Evolutionary conservation across 2,888 invertebrate genomes (phyloP), one percentile per base, ranked within the genome.

Genomic region (Drosophila kuntzei): DNA sequence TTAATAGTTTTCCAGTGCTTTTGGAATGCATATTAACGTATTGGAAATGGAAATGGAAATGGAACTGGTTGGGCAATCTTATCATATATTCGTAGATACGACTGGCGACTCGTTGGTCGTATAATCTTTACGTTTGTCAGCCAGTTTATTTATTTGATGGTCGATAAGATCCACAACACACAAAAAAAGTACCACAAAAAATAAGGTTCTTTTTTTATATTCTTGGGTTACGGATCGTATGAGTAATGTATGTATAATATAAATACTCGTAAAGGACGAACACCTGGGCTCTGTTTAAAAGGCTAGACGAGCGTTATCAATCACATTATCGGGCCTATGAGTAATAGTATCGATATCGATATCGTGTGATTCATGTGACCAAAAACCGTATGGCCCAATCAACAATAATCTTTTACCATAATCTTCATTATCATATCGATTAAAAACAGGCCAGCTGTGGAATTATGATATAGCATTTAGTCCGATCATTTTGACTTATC

Each of bases 161-260:
- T 58, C 58, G 72, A 72, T 72, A 72, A 72, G 72, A 61, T 27
- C 32, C 29, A 20, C n/a, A 0, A 29, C 41, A 51, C 39, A 29
- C 1, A n/a, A 9, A 25, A 39, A 4, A 12, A 29, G 14, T n/a
- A 16, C 14, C 1, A 16, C 18, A 34, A 18, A 49, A 20, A 11
- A 44, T 18, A 16, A 18, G 12, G 5, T 12, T 12, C 12, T 29
- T 32, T n/a, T 34, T n/a, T 34, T 34, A n/a, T n/a, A n/a, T n/a
- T n/a, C 8, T 12, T 12, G 16, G 25, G 6, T 29, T 16, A 49
- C 50, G 46, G 53, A 41, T 54, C 72, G 62, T 72, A 76, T 79
- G 79, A 79, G 64, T 79, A 79, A 79, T 37, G 25, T 4, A 29
- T 29, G 50, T 43, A 49, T 25, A 16, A 0, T 7, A 27, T 27